Base-by-base conservation (phyloP, 2,888 invertebrate genomes). In the Drosophila paramelanica region DNA sequence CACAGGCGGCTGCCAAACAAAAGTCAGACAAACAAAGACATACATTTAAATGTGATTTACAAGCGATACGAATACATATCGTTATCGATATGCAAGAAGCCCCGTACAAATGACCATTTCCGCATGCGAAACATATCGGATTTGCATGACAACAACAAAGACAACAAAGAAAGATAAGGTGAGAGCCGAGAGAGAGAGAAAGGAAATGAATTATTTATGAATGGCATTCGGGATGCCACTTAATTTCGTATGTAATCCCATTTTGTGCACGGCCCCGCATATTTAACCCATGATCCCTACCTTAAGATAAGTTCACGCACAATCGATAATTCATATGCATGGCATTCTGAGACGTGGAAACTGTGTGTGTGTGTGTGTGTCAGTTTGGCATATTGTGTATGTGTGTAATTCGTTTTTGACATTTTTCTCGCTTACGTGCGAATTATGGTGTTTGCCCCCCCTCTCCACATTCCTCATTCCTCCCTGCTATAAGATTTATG, bases 281-380 rank as follows among this genome's bases (percentile, higher is more conserved):
- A 36, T 36, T 36, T 13, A 36, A 6, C 14, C 13, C 14, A 20
- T 36, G n/a, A n/a, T 31, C 13, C 14, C 33, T 14, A 33, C 25
- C 20, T 41, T 43, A 45, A 79, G 79, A 69, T 75, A 60, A 57
- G 69, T 69, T 64, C 79, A 89, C 83, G 81, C 81, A 84, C 88
- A 84, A 87, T 89, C 82, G 85, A 89, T 89, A 89, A 87, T 88
- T 89, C 88, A 89, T 89, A 87, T 77, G 84, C 72, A 83, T 67
- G 70, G 65, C 59, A 67, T 71, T 61, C 25, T 14, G 51, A 27
- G 58, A 55, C 64, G 47, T 46, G 17, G 23, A 43, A 43, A 53
- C 51, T 46, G 39, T 13, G 31, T 47, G 51, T 14, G 55, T 17
- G 42, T 36, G 62, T 31, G 27, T 50, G 58, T 43, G 49, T 33